Base-by-base conservation (phyloP, 2,797 vertebrate genomes). In the Myiotriccus ornatus region DNA sequence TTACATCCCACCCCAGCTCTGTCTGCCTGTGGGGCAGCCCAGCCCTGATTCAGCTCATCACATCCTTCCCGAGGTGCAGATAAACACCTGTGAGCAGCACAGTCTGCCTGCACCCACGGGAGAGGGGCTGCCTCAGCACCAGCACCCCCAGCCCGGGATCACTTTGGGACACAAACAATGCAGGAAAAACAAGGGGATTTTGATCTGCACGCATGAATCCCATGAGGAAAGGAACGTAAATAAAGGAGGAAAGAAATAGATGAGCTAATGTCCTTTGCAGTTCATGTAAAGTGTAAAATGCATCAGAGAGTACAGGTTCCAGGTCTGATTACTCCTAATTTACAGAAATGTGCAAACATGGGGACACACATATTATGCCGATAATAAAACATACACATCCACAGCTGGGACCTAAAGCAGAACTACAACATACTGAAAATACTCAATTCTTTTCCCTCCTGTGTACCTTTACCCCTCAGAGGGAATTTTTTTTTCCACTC, bases 61-160 rank as follows among this genome's bases (percentile, higher is more conserved):
- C 13, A 11, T 7, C 71, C 91, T 10, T 14, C 12, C 27, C 15
- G 2, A 1, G 14, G 18, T 5, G 9, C 35, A 53, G 23, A 47
- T 19, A 67, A 68, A 55, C 0, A 7, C 35, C 65, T 0, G 4
- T 0, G 0, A 43, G 49, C 41, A 10, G 19, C n/a, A 55, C 14
- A 3, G 16, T 5, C 28, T 20, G 47, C 47, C 76, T 7, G 17
- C 5, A 6, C 22, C 28, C n/a, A n/a, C n/a, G n/a, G n/a, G n/a
- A n/a, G n/a, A n/a, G n/a, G n/a, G n/a, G n/a, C n/a, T n/a, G n/a
- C n/a, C n/a, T n/a, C 7, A 3, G 2, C 10, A 18, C 34, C 47
- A 23, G 23, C 53, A n/a, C 3, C 10, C 1, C 34, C 47, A 49
- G 47, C 14, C 25, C 47, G 21, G n/a, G 6, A 27, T 16, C 28